Percentiles rank a stretch among this genome's conserved stretches.
Conservation (phyloP, 2,113 vertebrate genomes). For the Plectropomus leopardus region DNA sequence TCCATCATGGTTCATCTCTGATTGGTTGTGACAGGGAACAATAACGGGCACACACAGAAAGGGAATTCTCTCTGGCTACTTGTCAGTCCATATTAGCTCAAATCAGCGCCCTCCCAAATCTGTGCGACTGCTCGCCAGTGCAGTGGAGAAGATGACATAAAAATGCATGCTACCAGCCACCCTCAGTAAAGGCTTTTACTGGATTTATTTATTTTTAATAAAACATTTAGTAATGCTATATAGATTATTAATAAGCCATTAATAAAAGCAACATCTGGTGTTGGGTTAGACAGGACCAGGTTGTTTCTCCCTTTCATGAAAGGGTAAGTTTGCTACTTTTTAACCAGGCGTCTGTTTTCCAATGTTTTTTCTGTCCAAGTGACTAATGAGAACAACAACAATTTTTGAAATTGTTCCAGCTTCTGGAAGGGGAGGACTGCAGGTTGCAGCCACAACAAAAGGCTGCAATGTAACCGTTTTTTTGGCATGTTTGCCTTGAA, state of each 20-base stretch:
- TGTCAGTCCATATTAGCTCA: conserved; percentile 80
- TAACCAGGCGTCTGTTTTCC: no score
- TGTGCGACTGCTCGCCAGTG: conserved; percentile 27
- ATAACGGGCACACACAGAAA: conserved; percentile 73
- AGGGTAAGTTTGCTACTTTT: no score
- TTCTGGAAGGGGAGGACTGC: no score
- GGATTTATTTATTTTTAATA: background rate
- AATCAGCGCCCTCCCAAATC: conserved; percentile 14
- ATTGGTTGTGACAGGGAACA: conserved; percentile 78
- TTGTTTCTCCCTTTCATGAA: background rate
- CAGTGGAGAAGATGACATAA: conserved; percentile 25
- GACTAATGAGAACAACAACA: no score
- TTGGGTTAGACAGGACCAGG: background rate
- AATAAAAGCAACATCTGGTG: background rate
- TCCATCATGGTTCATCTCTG: conserved; percentile 76
- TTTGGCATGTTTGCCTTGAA: no score
- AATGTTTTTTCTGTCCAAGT: no score
- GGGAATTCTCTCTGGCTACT: conserved; percentile 78
- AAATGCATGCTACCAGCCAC: background rate
- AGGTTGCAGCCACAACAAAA: no score
- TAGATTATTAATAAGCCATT: background rate
- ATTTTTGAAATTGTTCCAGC: no score
- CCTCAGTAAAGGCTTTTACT: background rate
- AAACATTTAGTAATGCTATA: background rate
- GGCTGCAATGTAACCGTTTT: no score